A percentile compares a stretch with the other conserved stretches of the same genome.
phyloP scores from a whole-genome alignment of 2,888 invertebrate genomes.

The Ceratothoa steindachneri region DNA sequence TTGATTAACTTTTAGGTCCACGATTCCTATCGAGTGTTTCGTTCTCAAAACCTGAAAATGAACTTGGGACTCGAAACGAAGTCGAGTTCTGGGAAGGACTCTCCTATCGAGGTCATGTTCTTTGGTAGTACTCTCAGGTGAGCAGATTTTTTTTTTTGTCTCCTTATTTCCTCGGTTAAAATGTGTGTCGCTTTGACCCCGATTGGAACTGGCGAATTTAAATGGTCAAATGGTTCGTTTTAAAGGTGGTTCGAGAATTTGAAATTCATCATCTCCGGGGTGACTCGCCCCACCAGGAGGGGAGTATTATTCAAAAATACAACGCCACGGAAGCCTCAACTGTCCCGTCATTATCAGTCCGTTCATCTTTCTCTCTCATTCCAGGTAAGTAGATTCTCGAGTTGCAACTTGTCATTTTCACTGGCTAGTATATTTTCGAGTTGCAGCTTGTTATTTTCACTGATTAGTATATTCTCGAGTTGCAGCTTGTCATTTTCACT shows the following conservation, averaged over 20 bases:
- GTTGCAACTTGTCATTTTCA: too few species aligned
- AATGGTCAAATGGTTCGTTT: conserved; percentile 19
- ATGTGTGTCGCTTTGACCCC: neutral
- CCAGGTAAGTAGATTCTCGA: conserved; percentile 57
- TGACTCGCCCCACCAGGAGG: conserved; percentile 88
- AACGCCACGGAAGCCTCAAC: conserved; percentile 78
- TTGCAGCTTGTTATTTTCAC: too few species aligned
- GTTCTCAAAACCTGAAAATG: conserved; percentile 78
- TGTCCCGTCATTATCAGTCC: conserved; percentile 86
- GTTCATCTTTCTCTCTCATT: conserved; percentile 76
- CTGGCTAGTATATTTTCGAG: too few species aligned
- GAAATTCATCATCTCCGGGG: conserved; percentile 79
- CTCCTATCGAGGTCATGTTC: conserved; percentile 61
- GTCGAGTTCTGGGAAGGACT: conserved; percentile 51
- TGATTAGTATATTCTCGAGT: too few species aligned
- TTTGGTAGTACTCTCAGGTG: conserved; percentile 86
- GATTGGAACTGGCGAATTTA: too few species aligned
- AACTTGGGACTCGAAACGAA: conserved; percentile 74
- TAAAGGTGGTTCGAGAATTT: conserved; percentile 87
- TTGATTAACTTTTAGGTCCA: conserved; percentile 48
- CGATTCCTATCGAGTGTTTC: conserved; percentile 67
- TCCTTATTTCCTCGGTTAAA: neutral
- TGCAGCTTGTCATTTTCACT: too few species aligned
- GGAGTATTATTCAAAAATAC: conserved; percentile 82
- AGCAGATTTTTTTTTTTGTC: conserved; percentile 1